Percentiles rank a stretch among this genome's conserved stretches.
These are phyloP conservation scores for Ectropis crepuscularia DNA, from an alignment of 2,888 invertebrate species.

Conservation along the genomic window DNA sequence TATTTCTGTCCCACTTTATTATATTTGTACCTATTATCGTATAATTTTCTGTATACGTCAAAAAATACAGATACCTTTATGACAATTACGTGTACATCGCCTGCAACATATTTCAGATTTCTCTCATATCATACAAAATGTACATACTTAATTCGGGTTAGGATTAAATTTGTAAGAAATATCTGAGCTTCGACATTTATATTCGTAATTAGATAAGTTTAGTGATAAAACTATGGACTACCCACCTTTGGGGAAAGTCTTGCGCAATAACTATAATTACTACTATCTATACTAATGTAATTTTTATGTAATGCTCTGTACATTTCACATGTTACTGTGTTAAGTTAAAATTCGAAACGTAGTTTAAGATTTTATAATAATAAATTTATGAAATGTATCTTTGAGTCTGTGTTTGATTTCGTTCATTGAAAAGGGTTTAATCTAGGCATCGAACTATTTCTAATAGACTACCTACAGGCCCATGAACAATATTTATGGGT, in stretches of 20 bases:
- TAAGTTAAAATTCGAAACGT: conserved; percentile 80
- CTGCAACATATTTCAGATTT: conserved; percentile 65
- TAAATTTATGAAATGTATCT: conserved; percentile 83
- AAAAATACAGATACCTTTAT: background rate
- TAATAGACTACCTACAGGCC: too few species aligned
- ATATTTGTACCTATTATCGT: too few species aligned
- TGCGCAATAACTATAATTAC: conserved; percentile 84
- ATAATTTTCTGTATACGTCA: background rate
- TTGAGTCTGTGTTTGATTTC: conserved; percentile 65
- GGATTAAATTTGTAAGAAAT: conserved; percentile 76
- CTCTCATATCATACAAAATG: conserved; percentile 77
- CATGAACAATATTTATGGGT: too few species aligned
- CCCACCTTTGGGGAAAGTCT: conserved; percentile 67
- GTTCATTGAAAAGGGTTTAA: background rate
- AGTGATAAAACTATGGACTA: conserved; percentile 69
- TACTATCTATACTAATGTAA: conserved; percentile 75
- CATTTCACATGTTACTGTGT: conserved; percentile 82
- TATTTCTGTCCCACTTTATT: too few species aligned
- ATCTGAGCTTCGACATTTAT: conserved; percentile 83
- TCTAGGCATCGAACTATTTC: background rate
- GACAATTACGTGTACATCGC: background rate
- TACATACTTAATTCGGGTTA: conserved; percentile 73
- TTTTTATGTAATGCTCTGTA: conserved; percentile 69
- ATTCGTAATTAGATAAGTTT: conserved; percentile 74
- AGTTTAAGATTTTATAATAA: conserved; percentile 85